A percentile compares a stretch with the other conserved stretches of the same genome.
Conservation (phyloP, 2,797 vertebrate genomes). For the Knipowitschia caucasica region DNA sequence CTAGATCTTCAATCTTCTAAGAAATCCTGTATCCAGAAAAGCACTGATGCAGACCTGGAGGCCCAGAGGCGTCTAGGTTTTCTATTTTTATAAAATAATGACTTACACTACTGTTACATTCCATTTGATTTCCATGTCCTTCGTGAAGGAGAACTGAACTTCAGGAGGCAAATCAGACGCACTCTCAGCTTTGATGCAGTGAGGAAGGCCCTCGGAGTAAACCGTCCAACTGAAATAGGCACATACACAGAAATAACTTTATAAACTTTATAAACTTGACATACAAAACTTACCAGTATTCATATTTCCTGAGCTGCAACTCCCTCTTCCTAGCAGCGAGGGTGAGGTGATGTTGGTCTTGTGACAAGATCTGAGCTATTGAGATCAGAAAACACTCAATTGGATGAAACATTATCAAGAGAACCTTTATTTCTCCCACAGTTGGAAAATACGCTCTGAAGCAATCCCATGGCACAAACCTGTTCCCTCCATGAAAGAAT, state of each 20-base stretch:
- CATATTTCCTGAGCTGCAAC: background rate
- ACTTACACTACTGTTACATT: conserved; percentile 32
- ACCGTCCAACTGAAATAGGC: background rate
- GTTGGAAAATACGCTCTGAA: too few species aligned
- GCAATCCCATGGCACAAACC: conserved; percentile 46
- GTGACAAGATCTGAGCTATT: too few species aligned
- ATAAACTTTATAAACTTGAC: background rate
- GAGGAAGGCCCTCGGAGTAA: conserved; percentile 25
- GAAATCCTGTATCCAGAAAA: too few species aligned
- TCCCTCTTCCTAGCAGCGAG: background rate
- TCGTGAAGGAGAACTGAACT: conserved; percentile 58
- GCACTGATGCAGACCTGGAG: too few species aligned
- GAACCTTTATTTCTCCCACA: too few species aligned
- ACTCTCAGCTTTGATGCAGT: conserved; percentile 6
- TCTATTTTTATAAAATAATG: background rate
- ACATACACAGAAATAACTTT: background rate
- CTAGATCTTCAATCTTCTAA: too few species aligned
- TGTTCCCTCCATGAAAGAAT: conserved; percentile 52
- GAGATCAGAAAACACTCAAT: too few species aligned
- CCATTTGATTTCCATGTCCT: conserved; percentile 20
- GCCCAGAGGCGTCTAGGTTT: too few species aligned
- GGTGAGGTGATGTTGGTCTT: too few species aligned
- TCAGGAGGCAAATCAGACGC: conserved; percentile 34
- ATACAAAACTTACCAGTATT: background rate
- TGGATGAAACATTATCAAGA: too few species aligned